phyloP scores from a whole-genome alignment of 2,113 vertebrate species.

The Myiopsitta monachus region DNA sequence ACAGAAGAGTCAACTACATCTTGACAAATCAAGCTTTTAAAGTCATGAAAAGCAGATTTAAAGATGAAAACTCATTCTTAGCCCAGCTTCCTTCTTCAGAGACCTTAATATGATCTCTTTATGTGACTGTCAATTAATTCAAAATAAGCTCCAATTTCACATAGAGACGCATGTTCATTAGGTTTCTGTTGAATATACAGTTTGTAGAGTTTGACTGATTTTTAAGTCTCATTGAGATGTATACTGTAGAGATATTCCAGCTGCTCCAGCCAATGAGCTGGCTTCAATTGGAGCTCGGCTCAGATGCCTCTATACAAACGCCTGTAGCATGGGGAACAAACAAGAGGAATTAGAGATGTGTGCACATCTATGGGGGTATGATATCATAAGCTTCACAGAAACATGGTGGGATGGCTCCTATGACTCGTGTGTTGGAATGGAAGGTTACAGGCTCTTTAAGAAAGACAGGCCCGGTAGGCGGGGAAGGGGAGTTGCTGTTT shows the following conservation, averaged over 20 bases:
- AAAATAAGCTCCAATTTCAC: slow-evolving; percentile 20
- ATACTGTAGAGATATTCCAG: background rate
- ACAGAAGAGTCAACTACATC: slow-evolving; percentile 37
- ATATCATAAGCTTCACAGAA: too few relatives aligned
- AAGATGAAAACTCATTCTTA: slow-evolving; percentile 62
- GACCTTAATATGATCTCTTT: slow-evolving; percentile 65
- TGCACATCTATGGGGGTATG: too few relatives aligned
- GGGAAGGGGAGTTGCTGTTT: too few relatives aligned
- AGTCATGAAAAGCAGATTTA: slow-evolving; percentile 59
- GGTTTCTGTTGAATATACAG: background rate
- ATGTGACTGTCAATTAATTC: slow-evolving; percentile 65
- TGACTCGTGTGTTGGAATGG: too few relatives aligned
- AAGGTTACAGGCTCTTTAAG: too few relatives aligned
- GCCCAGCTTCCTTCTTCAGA: slow-evolving; percentile 57
- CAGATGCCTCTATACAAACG: too few relatives aligned
- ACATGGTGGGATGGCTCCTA: too few relatives aligned
- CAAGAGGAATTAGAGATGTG: too few relatives aligned
- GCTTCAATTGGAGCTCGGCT: too few relatives aligned
- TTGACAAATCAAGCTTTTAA: slow-evolving; percentile 58
- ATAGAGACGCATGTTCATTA: slow-evolving; percentile 27
- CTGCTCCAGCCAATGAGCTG: too few relatives aligned
- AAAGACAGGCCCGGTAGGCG: too few relatives aligned
- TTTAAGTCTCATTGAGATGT: slow-evolving; percentile 27
- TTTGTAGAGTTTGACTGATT: slow-evolving; percentile 21
- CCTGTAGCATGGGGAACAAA: too few relatives aligned